Base-by-base conservation (phyloP, 2,888 invertebrate genomes). In the Theretra japonica region DNA sequence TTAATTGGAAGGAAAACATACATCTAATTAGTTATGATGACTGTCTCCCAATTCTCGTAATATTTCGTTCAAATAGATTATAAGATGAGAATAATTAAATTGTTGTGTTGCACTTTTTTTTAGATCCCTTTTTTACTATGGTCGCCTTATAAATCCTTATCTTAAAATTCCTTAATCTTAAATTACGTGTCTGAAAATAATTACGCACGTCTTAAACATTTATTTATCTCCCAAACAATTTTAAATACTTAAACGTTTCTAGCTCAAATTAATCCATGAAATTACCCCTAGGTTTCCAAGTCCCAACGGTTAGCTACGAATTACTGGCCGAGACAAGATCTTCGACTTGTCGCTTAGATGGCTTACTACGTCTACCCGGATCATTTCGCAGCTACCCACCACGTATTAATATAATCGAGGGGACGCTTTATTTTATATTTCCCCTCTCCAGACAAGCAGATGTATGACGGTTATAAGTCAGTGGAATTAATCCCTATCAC, bases 381-480 rank as follows among this genome's bases (percentile, higher is more conserved):
- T 93, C 89, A 90, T 89, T 90, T 88, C 85, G 82, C 84, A 79
- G 82, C 79, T 78, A 77, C 83, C 88, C 90, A 87, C 84, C 82
- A 83, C 82, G 88, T 93, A 94, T 94, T 94, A 93, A 93, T 94
- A 93, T 92, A 92, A 94, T 93, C 90, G 89, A 88, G 80, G 87
- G 85, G 87, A 91, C 89, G 92, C 93, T 93, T 93, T 91, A 93
- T 91, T 94, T 92, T 91, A 91, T 89, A 90, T 89, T 87, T 86
- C 87, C 88, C 85, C 85, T 84, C 87, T 85, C 83, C 79, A 78
- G 85, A 90, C 91, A 88, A 88, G 85, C 81, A 90, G 90, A 95
- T 93, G 90, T 91, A 95, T 95, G 89, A 88, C 94, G 90, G 92
- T 94, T 90, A 94, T 94, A 92, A 95, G 95, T 94, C 93, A 93